phyloP scores from a whole-genome alignment of 2,113 vertebrate genomes.

The Mola mola region DNA sequence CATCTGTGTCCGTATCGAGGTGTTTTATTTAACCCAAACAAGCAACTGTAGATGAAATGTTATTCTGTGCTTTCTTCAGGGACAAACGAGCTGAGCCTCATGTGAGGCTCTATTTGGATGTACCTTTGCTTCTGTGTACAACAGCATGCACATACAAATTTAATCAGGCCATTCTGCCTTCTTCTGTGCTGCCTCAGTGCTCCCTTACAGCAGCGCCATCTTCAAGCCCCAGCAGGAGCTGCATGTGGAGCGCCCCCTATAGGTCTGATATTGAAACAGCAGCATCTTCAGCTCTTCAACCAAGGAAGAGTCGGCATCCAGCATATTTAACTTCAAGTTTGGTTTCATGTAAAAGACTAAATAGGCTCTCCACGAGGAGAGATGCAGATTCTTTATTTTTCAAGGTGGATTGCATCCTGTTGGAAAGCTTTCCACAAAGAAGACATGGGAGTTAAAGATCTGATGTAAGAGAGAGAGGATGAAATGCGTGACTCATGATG shows the following conservation, averaged over 20 bases:
- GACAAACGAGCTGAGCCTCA: conserved; percentile 9
- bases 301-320: too few relatives aligned
- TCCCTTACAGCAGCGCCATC: conserved; percentile 40
- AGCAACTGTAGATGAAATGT: background rate
- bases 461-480: background rate
- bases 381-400: conserved; percentile 14
- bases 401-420: background rate
- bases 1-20: background rate
- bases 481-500: conserved; percentile 5
- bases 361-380: conserved; percentile 8
- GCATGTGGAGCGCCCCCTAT: conserved; percentile 46
- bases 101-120: conserved; percentile 55
- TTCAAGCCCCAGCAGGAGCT: conserved; percentile 2
- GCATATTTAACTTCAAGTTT: too few relatives aligned
- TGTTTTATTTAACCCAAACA: background rate
- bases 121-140: conserved; percentile 52
- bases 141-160: conserved; percentile 59
- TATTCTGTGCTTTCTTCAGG: background rate
- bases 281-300: too few relatives aligned
- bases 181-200: conserved; percentile 50
- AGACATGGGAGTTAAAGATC: background rate
- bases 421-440: background rate
- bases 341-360: background rate
- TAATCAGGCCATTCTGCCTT: conserved; percentile 53
- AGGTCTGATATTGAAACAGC: conserved; percentile 6